Evolutionary conservation across 2,113 vertebrate genomes (phyloP), one percentile per base, ranked within the genome.

Genomic region (Benitochromis conjunctus): DNA sequence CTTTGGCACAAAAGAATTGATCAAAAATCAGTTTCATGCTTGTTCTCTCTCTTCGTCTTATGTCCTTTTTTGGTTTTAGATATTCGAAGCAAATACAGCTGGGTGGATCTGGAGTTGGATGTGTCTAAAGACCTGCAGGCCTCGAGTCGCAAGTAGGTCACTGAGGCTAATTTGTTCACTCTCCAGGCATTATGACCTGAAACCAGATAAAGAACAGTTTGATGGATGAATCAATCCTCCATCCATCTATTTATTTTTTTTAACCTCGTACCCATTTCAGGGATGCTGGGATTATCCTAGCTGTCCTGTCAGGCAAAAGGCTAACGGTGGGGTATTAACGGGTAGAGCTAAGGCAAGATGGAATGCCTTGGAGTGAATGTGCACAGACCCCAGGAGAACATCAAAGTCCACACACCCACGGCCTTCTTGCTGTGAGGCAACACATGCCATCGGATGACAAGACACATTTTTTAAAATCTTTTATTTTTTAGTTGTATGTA

Each of bases 391-490:
- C 38, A 71, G 38, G 21, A 46, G 38, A 46, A 24, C 64, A 43
- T 69, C 36, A 21, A 69, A 43, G 12, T 69, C n/a, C n/a, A 43
- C 14, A 69, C 36, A 43, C n/a, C 38, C 64, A 24, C 12, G 24
- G 24, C 12, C 64, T 69, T 43, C 38, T 69, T 29, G 41, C 14
- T 71, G 21, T 71, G 21, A 46, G 41, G 14, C 66, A 71, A 29
- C 41, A 71, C 14, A 26, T 71, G 66, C 9, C 21, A 71, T 46
- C 16, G 38, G n/a, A 71, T 71, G 64, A 46, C 64, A 4, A 71
- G 66, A 71, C 13, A 11, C 38, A 71, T 71, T 71, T 69, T 1
- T 0, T 0, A 69, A 71, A 46, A 69, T 24, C 1, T 9, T 24
- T 66, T 24, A 14, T 41, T 26, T 24, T 26, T 46, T 71, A 21